These are phyloP conservation scores for Melanotaenia duboulayi DNA, from an alignment of 2,113 vertebrate species.

Conservation along the genomic window DNA sequence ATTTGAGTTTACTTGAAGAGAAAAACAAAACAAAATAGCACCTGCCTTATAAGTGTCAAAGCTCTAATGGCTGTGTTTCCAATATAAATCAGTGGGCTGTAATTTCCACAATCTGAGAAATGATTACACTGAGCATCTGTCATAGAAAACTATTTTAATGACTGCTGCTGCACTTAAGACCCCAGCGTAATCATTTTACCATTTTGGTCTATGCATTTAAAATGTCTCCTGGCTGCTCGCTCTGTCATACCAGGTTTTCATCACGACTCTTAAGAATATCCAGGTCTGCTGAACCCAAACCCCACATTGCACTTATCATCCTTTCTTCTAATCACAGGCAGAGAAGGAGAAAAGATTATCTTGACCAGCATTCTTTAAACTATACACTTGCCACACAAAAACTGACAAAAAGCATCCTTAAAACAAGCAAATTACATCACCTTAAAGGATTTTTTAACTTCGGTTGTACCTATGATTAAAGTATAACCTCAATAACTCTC, in stretches of 20 bases:
- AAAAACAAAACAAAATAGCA: conserved; percentile 67
- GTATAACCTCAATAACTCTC: too few species aligned
- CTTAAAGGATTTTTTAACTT: too few species aligned
- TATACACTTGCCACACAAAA: neutral
- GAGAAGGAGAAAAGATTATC: conserved; percentile 13
- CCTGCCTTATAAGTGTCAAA: conserved; percentile 65
- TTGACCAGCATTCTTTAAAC: neutral
- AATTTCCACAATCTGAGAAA: conserved; percentile 76
- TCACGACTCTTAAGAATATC: conserved; percentile 69
- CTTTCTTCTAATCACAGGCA: conserved; percentile 48
- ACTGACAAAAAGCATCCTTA: neutral
- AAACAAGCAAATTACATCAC: too few species aligned
- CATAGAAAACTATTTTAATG: conserved; percentile 75
- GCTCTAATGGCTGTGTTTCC: conserved; percentile 59
- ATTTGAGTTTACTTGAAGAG: conserved; percentile 50
- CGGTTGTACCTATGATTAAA: too few species aligned
- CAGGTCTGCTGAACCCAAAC: conserved; percentile 47
- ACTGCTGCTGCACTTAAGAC: conserved; percentile 62
- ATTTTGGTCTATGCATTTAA: conserved; percentile 58
- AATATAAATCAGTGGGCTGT: conserved; percentile 75
- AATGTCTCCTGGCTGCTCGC: conserved; percentile 65
- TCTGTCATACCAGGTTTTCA: conserved; percentile 67
- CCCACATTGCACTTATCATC: conserved; percentile 1
- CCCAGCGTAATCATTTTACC: conserved; percentile 50
- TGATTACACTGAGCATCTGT: conserved; percentile 76